These are phyloP conservation scores for Fissipunctia ypsillon DNA, from an alignment of 2,888 invertebrate genomes.

Conservation along the genomic window DNA sequence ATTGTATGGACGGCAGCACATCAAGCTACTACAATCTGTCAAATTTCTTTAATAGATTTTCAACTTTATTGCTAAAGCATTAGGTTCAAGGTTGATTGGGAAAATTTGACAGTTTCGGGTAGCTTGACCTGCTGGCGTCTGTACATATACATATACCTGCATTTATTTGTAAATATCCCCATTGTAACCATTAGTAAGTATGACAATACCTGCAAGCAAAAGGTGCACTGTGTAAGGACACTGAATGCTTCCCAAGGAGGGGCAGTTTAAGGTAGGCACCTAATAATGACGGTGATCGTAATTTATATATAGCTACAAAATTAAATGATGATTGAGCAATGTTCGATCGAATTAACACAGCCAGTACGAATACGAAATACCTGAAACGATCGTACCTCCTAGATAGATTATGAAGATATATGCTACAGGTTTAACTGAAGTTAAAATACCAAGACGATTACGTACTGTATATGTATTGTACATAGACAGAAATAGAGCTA, in stretches of 20 bases:
- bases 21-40: too few species aligned
- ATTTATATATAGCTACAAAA: neutral
- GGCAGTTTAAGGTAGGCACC: too few species aligned
- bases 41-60: too few species aligned
- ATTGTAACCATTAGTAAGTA: slow-evolving; percentile 4
- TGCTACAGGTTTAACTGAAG: neutral
- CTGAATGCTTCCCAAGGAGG: too few species aligned
- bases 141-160: neutral
- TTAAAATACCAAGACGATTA: neutral
- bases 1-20: too few species aligned
- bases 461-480: neutral
- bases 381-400: slow-evolving; percentile 3
- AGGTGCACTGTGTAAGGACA: too few species aligned
- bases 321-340: slow-evolving; percentile 12
- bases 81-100: too few species aligned
- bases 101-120: too few species aligned
- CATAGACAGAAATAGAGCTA: neutral
- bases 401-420: neutral
- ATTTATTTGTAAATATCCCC: slow-evolving; percentile 30
- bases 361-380: slow-evolving; percentile 2
- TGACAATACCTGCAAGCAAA: neutral
- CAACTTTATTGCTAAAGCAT: too few species aligned
- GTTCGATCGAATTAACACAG: neutral
- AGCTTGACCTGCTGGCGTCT: too few species aligned
- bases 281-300: neutral